These are phyloP conservation scores for Caenorhabditis doughertyi DNA, from an alignment of 2,888 invertebrate genomes.

Conservation along the genomic window DNA sequence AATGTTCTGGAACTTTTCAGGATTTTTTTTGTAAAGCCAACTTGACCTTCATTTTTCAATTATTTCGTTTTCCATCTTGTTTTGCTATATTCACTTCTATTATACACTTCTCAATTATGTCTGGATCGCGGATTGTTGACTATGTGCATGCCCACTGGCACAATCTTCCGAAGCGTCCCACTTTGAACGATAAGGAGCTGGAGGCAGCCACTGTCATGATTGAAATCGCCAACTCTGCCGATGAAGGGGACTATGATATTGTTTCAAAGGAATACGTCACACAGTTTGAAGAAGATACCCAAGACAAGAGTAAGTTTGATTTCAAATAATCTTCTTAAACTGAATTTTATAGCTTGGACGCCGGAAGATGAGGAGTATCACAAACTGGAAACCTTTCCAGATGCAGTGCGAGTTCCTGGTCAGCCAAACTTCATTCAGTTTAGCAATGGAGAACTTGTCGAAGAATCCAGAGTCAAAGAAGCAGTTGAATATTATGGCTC, in stretches of 20 bases:
- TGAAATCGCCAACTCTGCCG: background rate
- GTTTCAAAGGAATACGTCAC: background rate
- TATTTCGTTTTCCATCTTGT: no score
- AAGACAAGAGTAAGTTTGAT: background rate
- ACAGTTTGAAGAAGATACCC: background rate
- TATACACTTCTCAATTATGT: no score
- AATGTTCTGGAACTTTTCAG: no score
- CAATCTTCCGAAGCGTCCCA: background rate
- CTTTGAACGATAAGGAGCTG: background rate
- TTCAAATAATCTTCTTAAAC: background rate
- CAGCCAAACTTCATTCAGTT: background rate
- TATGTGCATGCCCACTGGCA: background rate
- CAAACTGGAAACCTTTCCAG: background rate
- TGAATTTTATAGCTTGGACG: background rate
- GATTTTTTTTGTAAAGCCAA: no score
- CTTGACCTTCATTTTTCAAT: no score
- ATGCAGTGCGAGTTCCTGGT: background rate
- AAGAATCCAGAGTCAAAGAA: background rate
- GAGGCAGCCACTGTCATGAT: background rate
- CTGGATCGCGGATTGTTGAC: no score
- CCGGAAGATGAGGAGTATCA: slow-evolving; percentile 12
- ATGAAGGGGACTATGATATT: background rate
- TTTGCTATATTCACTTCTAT: no score
- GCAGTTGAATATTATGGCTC: slow-evolving; percentile 5
- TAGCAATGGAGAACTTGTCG: background rate